A percentile compares a stretch with the other conserved stretches of the same genome.
These are phyloP conservation scores for Cirrhinus molitorella DNA, from an alignment of 2,797 vertebrate species.

Conservation along the genomic window DNA sequence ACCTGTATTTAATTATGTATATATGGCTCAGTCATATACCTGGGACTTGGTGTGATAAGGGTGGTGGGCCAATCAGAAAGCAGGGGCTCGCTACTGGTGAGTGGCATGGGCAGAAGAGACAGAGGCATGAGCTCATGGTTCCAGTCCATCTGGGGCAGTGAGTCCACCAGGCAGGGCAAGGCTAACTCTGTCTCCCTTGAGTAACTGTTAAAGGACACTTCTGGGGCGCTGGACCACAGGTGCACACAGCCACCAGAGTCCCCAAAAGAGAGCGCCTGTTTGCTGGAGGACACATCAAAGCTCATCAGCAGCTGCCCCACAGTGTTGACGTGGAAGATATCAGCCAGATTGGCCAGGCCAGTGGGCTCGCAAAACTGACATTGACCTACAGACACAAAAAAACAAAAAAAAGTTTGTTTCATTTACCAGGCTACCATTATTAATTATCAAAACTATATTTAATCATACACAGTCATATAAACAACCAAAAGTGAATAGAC, in stretches of 20 bases:
- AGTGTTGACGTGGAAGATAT: slow-evolving; percentile 95
- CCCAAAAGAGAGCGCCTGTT: slow-evolving; percentile 94
- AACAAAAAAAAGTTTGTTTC: not conserved
- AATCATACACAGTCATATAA: not conserved
- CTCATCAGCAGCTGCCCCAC: slow-evolving; percentile 97
- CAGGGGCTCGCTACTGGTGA: slow-evolving; percentile 86
- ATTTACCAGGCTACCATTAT: not conserved
- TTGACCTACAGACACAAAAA: slow-evolving; percentile 80
- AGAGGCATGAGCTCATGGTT: slow-evolving; percentile 94
- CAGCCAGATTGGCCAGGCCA: slow-evolving; percentile 91
- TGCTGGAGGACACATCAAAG: slow-evolving; percentile 95
- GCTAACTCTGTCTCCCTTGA: slow-evolving; percentile 94
- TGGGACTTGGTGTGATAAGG: slow-evolving; percentile 86
- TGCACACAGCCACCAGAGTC: slow-evolving; percentile 95
- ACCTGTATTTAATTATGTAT: too few relatives aligned
- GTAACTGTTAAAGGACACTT: slow-evolving; percentile 92
- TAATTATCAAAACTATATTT: too few relatives aligned
- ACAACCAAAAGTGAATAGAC: not conserved
- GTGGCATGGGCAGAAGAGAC: slow-evolving; percentile 91
- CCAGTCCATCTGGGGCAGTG: slow-evolving; percentile 95
- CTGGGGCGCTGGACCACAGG: slow-evolving; percentile 93
- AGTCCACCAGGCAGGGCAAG: slow-evolving; percentile 92
- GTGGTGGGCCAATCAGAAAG: slow-evolving; percentile 91
- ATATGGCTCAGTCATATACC: slow-evolving; percentile 79
- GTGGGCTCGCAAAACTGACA: slow-evolving; percentile 99